Base-by-base conservation (phyloP, 2,888 invertebrate species). In the Anagyrus pseudococci region DNA sequence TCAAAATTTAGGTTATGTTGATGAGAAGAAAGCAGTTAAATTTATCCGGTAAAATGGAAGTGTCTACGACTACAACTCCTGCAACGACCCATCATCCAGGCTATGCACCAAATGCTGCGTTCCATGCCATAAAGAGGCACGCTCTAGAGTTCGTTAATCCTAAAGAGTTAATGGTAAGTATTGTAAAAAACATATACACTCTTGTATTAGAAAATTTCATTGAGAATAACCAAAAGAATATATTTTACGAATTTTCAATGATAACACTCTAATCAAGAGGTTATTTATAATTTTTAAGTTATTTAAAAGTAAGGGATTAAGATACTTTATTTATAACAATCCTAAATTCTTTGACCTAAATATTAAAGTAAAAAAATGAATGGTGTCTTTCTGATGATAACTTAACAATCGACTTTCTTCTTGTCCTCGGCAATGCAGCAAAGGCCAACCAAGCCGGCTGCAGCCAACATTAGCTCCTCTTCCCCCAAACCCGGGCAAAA, bases 71-170 rank as follows among this genome's bases (percentile, higher is more conserved):
- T 2, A 73, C 73, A 79, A 68, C 80, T 77, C 87, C 83, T 71
- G 86, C 73, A 74, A 85, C 73, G 67, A 83, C 86, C 48, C 87
- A 88, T 69, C 88, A 89, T 78, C 89, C 94, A n/a, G 95, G 94
- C 13, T 96, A 96, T 79, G 94, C 93, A 48, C 93, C 92, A 4
- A 96, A 97, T 79, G 98, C 99, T 13, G 99, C 99, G 2, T 86
- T 96, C 68, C 96, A 98, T 71, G 99, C 99, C 0, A 96, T 99
- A 65, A 93, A 96, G 79, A 88, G 98, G 70, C 98, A 98, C 80
- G 94, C 97, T 8, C 86, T 93, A 22, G 94, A 95, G 71, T 93
- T 92, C 82, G 89, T 94, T 69, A 94, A 94, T 82, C 91, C 93
- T 1, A 91, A 94, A 75, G 96, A 96, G 77, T 84, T 95, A 26